Evolutionary conservation across 2,888 invertebrate species (phyloP).

Genomic region (Tridacna gigas): DNA sequence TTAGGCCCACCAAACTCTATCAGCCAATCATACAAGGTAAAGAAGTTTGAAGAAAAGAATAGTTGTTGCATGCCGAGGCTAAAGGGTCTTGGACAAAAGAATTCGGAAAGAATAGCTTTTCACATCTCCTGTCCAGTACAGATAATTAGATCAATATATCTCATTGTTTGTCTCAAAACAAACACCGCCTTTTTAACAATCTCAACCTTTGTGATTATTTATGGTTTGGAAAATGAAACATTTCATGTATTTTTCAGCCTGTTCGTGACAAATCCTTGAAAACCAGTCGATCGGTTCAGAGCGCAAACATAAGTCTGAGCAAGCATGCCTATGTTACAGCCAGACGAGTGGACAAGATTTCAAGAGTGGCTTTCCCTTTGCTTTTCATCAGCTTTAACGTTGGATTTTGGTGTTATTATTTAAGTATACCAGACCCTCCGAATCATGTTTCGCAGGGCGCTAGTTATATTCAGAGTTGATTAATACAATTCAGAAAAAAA

Average conservation of each 20-base stretch:
- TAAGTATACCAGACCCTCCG: conserved; percentile 8
- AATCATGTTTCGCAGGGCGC: not conserved
- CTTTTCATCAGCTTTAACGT: conserved; percentile 15
- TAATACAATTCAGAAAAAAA: too few relatives aligned
- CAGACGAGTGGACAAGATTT: conserved; percentile 21
- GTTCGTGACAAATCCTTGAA: conserved; percentile 12
- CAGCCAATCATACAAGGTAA: too few relatives aligned
- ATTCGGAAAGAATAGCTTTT: not conserved
- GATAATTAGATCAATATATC: too few relatives aligned
- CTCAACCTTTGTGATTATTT: too few relatives aligned
- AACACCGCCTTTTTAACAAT: too few relatives aligned
- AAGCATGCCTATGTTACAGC: conserved; percentile 8
- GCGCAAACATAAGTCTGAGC: not conserved
- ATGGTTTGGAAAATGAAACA: too few relatives aligned
- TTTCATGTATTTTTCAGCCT: not conserved
- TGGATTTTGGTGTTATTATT: conserved; percentile 22
- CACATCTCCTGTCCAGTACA: not conserved
- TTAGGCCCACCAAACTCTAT: too few relatives aligned
- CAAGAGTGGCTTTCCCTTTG: conserved; percentile 14
- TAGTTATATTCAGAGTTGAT: too few relatives aligned
- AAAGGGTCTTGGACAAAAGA: too few relatives aligned
- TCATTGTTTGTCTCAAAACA: too few relatives aligned
- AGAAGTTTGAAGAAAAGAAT: too few relatives aligned
- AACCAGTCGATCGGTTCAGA: not conserved
- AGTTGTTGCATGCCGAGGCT: too few relatives aligned